Evolutionary conservation across 1,140 invertebrate species (phyloP), one percentile per base, ranked within the genome.

Genomic region (Drosophila guanche): DNA sequence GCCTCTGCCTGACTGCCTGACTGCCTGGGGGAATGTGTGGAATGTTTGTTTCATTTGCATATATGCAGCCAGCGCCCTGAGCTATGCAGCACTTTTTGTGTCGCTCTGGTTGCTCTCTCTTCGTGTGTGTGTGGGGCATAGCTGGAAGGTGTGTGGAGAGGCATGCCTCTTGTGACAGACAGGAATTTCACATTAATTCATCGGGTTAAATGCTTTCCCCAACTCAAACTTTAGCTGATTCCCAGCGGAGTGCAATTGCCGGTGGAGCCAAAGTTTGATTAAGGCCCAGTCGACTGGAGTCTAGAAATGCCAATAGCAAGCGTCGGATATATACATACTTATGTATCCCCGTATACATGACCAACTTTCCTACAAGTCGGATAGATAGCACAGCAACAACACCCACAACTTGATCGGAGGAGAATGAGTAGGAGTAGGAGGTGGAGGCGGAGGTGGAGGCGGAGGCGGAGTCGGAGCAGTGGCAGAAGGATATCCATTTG

Each of bases 401-500:
- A 43, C 51, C 55, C 74, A 71, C 66, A 50, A 42, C 22, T 52
- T 59, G 65, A 65, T 57, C 67, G 67, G 57, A 57, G 41, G 41
- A 51, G n/a, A 7, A 2, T 6, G 10, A 37, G 33, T 37, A 2
- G 23, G 7, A n/a, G 25, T 8, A 14, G 10, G 23, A 40, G 62
- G 14, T 8, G 0, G 7, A 53, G 12, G 16, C 5, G 6, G 7
- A 25, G 33, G 45, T 1, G 25, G 6, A 7, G 22, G 14, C 14
- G n/a, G 7, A 25, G 33, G 45, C 2, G 25, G 6, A 7, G 22
- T 12, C 14, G n/a, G 23, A 47, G 66, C 48, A 60, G 66, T 50
- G 48, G 66, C 66, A 69, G 51, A 69, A 65, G 72, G 57, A 76
- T 86, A 88, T 86, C 83, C 81, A 86, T 86, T 86, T 86, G 74